phyloP scores from a whole-genome alignment of 2,888 invertebrate genomes.

The Phengaris arion region DNA sequence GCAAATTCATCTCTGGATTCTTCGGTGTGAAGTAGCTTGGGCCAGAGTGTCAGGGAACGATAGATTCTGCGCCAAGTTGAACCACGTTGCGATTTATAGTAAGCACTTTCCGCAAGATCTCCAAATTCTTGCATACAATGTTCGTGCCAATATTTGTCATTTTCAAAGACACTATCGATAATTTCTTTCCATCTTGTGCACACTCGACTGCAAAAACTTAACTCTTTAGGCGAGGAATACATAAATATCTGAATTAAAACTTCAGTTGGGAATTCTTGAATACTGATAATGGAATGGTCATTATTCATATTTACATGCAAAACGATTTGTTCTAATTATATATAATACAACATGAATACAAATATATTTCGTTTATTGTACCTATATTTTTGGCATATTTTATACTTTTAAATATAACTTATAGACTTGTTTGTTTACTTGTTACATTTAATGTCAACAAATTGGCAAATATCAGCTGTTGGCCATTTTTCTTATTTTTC shows the following conservation, averaged over 20 bases:
- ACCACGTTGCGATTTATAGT: slow-evolving; percentile 45
- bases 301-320: not conserved
- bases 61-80: slow-evolving; percentile 57
- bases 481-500: no score
- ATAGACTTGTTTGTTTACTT: no score
- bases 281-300: slow-evolving; percentile 34
- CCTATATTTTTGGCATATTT: no score
- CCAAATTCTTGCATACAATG: slow-evolving; percentile 52
- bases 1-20: slow-evolving; percentile 59
- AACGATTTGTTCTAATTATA: not conserved
- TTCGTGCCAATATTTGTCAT: slow-evolving; percentile 51
- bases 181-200: slow-evolving; percentile 55
- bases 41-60: slow-evolving; percentile 58
- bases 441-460: no score
- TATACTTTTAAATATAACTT: no score
- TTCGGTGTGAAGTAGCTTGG: slow-evolving; percentile 45
- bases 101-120: slow-evolving; percentile 45
- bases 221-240: slow-evolving; percentile 49
- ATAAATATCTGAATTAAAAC: slow-evolving; percentile 53
- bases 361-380: no score
- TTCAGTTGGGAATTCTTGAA: slow-evolving; percentile 53
- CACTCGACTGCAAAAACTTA: slow-evolving; percentile 55
- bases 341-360: not conserved
- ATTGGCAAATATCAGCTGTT: no score
- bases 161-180: slow-evolving; percentile 50